Percentiles rank a stretch among this genome's conserved stretches.
These are phyloP conservation scores for Drosophila histrio DNA, from an alignment of 2,888 invertebrate species.

Conservation along the genomic window DNA sequence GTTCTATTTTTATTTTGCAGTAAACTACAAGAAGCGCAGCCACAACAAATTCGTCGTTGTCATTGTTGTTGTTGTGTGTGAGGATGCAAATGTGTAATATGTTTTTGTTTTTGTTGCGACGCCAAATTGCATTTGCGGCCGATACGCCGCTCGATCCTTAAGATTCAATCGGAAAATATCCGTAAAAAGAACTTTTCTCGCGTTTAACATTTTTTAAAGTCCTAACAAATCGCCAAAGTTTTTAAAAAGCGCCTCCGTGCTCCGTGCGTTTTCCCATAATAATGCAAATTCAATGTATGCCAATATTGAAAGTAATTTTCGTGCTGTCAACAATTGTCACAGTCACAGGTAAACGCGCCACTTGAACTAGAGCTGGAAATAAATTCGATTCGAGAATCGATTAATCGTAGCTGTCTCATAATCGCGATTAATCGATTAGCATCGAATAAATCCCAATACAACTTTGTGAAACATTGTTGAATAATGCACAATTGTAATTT, in stretches of 20 bases:
- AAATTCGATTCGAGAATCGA: too few species aligned
- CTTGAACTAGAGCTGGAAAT: too few species aligned
- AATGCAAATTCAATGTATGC: constrained; percentile 74
- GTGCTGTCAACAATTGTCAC: constrained; percentile 84
- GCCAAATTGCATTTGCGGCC: constrained; percentile 73
- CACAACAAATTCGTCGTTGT: constrained; percentile 39
- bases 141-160: constrained; percentile 75
- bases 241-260: constrained; percentile 19
- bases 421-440: too few species aligned
- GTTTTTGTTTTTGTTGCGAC: constrained; percentile 73
- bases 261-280: constrained; percentile 57
- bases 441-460: too few species aligned
- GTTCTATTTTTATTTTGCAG: constrained; percentile 77
- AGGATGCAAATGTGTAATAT: constrained; percentile 74
- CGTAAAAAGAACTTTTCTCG: constrained; percentile 7
- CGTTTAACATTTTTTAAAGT: constrained; percentile 7
- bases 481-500: too few species aligned
- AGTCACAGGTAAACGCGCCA: constrained; percentile 79
- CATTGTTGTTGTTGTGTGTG: constrained; percentile 33
- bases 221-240: constrained; percentile 1
- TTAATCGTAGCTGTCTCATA: too few species aligned
- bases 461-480: too few species aligned
- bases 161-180: constrained; percentile 14
- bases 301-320: constrained; percentile 81
- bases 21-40: constrained; percentile 54